Conservation (phyloP, 2,888 invertebrate genomes). For the Lasioglossum villosulum region DNA sequence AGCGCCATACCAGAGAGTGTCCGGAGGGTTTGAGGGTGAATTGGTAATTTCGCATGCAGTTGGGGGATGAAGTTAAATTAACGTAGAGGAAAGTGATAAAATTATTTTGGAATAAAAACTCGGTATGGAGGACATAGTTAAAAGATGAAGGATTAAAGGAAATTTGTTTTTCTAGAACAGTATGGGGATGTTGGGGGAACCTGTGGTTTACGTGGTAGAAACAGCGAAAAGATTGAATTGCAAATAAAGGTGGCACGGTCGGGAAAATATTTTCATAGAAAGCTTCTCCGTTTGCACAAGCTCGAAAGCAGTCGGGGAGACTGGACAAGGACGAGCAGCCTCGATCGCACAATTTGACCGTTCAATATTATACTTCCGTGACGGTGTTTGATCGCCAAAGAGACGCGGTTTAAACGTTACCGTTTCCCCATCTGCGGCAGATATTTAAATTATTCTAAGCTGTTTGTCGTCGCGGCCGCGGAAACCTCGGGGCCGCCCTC, state of each 20-base stretch:
- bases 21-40: not conserved
- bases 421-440: conserved; percentile 16
- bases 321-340: not conserved
- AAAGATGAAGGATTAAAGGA: too few species aligned
- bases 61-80: not conserved
- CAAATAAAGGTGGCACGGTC: not conserved
- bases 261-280: not conserved
- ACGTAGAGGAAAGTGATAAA: too few species aligned
- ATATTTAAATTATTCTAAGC: conserved; percentile 59
- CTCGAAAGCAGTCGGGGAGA: not conserved
- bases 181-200: not conserved
- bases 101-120: not conserved
- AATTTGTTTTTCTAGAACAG: not conserved
- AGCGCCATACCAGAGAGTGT: not conserved
- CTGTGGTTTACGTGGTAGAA: not conserved
- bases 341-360: conserved; percentile 17
- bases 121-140: not conserved
- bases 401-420: conserved; percentile 35
- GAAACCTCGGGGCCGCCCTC: conserved; percentile 18
- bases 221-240: not conserved
- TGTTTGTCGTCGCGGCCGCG: conserved; percentile 48
- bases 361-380: conserved; percentile 51
- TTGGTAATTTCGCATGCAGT: not conserved
- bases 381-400: conserved; percentile 41
- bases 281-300: not conserved